These are phyloP conservation scores for Cheirogaleus medius DNA, from an alignment of 2,113 vertebrate genomes.

Conservation along the genomic window DNA sequence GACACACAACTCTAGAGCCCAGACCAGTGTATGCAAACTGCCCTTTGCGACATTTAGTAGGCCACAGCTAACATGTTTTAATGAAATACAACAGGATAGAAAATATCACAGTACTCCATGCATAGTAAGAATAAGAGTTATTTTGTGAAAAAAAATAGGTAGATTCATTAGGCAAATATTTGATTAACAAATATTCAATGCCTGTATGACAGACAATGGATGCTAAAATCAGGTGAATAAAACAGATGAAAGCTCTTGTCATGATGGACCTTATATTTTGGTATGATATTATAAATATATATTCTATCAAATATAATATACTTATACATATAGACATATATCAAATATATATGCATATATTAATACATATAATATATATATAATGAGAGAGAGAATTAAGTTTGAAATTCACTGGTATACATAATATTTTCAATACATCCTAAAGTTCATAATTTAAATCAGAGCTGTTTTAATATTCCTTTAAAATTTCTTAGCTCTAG, in stretches of 20 bases:
- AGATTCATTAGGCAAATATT: not conserved
- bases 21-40: not conserved
- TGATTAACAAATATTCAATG: not conserved
- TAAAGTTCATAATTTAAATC: not conserved
- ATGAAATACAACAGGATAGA: not conserved
- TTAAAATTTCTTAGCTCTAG: conserved; percentile 1
- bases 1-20: too few relatives aligned
- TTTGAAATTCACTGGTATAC: not conserved
- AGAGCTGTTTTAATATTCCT: not conserved
- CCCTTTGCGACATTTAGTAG: not conserved
- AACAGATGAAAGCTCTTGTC: not conserved
- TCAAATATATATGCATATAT: not conserved
- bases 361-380: not conserved
- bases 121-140: not conserved
- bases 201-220: not conserved
- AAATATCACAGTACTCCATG: not conserved
- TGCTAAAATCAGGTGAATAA: not conserved
- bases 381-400: not conserved
- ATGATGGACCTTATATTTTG: not conserved
- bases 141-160: not conserved
- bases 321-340: not conserved
- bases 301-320: not conserved
- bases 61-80: not conserved
- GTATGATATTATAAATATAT: not conserved
- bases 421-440: not conserved